phyloP scores from a whole-genome alignment of 92 coral and sea anemone species.

The Bergia puertoricense region DNA sequence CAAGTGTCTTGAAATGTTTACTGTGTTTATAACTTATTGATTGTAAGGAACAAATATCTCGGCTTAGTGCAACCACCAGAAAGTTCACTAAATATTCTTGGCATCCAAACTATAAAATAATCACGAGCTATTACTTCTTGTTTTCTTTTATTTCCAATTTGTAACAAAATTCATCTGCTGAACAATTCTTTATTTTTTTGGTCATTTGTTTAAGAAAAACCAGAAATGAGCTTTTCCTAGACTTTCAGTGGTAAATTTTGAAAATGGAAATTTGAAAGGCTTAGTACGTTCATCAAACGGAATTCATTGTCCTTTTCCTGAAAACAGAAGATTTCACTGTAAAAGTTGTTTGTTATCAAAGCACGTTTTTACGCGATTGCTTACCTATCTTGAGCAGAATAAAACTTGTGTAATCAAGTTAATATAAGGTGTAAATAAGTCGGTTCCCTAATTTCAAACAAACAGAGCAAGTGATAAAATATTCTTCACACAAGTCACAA shows the following conservation, averaged over 20 bases:
- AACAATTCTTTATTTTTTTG: no score
- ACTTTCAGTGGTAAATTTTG: background rate
- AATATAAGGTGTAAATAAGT: background rate
- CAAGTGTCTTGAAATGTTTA: background rate
- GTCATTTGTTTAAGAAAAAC: background rate
- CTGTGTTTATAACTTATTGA: background rate
- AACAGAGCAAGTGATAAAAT: background rate
- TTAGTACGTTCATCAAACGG: no score
- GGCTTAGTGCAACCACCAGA: no score
- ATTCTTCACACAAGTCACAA: no score
- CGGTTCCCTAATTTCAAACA: background rate
- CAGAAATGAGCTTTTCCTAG: background rate
- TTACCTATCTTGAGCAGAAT: background rate
- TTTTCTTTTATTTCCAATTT: background rate
- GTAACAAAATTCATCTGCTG: background rate
- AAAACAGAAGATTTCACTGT: background rate
- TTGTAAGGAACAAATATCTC: no score
- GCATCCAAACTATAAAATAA: background rate
- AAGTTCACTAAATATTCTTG: no score
- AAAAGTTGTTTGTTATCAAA: background rate
- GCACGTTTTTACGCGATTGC: background rate
- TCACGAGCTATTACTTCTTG: background rate
- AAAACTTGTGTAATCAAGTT: background rate
- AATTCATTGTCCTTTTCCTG: no score
- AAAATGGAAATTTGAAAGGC: background rate